These are phyloP conservation scores for Dipodomys ordii DNA, from an alignment of 2,113 vertebrate genomes.

Conservation along the genomic window DNA sequence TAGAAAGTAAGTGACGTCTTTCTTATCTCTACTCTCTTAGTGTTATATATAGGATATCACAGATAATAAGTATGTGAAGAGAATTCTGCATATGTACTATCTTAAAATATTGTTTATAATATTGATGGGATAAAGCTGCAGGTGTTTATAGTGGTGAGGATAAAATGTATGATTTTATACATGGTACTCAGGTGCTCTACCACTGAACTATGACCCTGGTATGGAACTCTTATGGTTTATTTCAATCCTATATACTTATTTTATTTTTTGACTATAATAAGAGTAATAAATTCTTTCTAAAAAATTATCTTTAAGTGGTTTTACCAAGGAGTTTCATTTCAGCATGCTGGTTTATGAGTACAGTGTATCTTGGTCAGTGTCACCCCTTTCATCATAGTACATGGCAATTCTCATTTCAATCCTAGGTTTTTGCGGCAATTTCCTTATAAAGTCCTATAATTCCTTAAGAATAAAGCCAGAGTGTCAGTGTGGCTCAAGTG, in stretches of 20 bases:
- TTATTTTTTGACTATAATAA: background rate
- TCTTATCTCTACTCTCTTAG: background rate
- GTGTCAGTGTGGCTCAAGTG: too few relatives aligned
- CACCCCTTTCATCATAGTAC: too few relatives aligned
- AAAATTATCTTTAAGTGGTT: too few relatives aligned
- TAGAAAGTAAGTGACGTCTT: background rate
- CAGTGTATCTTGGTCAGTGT: too few relatives aligned
- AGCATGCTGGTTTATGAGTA: too few relatives aligned
- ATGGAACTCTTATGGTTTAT: too few relatives aligned
- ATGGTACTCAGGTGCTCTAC: background rate
- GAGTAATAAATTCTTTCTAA: too few relatives aligned
- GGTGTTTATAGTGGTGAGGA: background rate
- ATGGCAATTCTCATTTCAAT: background rate
- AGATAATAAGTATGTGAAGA: background rate
- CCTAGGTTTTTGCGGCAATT: slow-evolving; percentile 1
- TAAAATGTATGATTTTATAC: background rate
- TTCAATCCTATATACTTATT: background rate
- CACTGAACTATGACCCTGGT: background rate
- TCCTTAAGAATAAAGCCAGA: background rate
- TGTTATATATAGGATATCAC: background rate
- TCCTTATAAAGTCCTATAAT: background rate
- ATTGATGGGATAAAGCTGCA: background rate
- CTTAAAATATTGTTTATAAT: background rate
- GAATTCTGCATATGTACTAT: background rate
- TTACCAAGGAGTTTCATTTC: too few relatives aligned